Percentiles rank a stretch among this genome's conserved stretches.
phyloP scores from a whole-genome alignment of 1,140 invertebrate species.

The Caenorhabditis latens region DNA sequence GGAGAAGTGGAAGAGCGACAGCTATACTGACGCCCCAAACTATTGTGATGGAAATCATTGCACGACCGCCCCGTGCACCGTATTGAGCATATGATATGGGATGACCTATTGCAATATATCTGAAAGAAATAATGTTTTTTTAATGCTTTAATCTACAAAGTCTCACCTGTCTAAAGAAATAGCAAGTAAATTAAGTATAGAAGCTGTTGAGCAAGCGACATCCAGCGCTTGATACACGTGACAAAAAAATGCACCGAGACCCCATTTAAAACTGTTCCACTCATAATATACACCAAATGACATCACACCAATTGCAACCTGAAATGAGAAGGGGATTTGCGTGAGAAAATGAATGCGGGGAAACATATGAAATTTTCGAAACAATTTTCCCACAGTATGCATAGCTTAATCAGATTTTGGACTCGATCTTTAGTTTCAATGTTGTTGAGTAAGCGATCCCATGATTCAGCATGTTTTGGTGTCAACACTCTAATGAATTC shows the following conservation, averaged over 20 bases:
- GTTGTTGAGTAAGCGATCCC: too few relatives aligned
- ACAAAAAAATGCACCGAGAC: constrained; percentile 89
- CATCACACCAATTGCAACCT: constrained; percentile 77
- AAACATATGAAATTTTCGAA: background rate
- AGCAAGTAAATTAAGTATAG: constrained; percentile 96
- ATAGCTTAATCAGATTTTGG: too few relatives aligned
- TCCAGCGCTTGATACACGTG: constrained; percentile 99
- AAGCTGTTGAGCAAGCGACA: constrained; percentile 96
- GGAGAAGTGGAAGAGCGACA: constrained; percentile 95
- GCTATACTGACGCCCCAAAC: constrained; percentile 95
- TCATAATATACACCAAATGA: constrained; percentile 78
- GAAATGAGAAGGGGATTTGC: constrained; percentile 81
- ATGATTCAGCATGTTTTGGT: too few relatives aligned
- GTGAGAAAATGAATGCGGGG: background rate
- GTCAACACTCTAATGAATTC: too few relatives aligned
- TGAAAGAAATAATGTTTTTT: constrained; percentile 79
- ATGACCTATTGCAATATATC: constrained; percentile 97
- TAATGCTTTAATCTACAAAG: background rate
- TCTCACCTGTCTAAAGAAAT: constrained; percentile 96
- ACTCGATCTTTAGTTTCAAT: too few relatives aligned
- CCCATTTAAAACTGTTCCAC: constrained; percentile 82
- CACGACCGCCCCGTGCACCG: constrained; percentile 94
- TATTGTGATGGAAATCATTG: constrained; percentile 93
- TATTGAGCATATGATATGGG: constrained; percentile 96
- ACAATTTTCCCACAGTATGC: too few relatives aligned